A percentile compares a stretch with the other conserved stretches of the same genome.
phyloP scores from a whole-genome alignment of 2,797 vertebrate genomes.

The Ciconia nigra region DNA sequence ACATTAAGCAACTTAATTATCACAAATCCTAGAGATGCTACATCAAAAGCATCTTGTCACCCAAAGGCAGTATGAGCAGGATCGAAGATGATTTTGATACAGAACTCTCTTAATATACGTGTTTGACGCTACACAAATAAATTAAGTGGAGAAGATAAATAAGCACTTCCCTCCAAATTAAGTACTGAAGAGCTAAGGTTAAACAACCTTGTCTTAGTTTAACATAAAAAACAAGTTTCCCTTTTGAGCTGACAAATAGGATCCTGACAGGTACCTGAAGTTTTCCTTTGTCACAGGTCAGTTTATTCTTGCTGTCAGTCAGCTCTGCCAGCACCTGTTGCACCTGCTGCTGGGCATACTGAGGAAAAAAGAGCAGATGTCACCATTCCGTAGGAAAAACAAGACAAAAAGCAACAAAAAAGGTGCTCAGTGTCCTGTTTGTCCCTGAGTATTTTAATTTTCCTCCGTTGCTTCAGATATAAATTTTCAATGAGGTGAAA shows the following conservation, averaged over 20 bases:
- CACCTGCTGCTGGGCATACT: constrained; percentile 65
- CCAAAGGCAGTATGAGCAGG: neutral
- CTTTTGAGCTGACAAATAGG: neutral
- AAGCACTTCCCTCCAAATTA: neutral
- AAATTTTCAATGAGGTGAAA: neutral
- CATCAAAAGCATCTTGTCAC: neutral
- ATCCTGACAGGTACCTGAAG: constrained; percentile 62
- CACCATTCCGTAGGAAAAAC: neutral
- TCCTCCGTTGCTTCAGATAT: neutral
- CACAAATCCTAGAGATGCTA: neutral
- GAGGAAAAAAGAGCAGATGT: neutral
- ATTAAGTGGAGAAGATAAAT: neutral
- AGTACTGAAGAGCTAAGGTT: neutral
- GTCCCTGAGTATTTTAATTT: neutral
- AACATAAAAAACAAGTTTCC: neutral
- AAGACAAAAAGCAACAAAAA: neutral
- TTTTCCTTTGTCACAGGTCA: constrained; percentile 72
- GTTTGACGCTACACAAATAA: neutral
- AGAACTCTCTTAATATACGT: neutral
- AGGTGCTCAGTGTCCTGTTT: neutral
- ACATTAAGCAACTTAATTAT: neutral
- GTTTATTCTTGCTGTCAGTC: constrained; percentile 73
- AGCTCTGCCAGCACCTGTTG: constrained; percentile 68
- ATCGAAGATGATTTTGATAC: neutral
- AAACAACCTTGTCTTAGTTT: neutral